phyloP scores from a whole-genome alignment of 2,888 invertebrate species.

The Patella depressa region DNA sequence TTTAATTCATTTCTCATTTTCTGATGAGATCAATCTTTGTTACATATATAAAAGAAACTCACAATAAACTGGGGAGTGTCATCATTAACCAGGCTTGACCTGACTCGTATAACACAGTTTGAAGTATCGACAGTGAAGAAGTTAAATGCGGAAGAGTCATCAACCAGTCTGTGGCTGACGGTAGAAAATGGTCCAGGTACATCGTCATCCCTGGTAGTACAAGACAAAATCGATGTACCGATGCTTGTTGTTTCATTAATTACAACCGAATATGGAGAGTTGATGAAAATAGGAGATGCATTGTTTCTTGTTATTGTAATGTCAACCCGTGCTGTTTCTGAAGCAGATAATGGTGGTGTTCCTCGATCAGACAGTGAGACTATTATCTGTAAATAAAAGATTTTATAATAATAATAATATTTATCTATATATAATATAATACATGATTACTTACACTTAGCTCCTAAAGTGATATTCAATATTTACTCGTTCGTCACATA shows the following conservation, averaged over 20 bases:
- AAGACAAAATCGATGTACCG: conserved; percentile 40
- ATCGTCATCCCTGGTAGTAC: conserved; percentile 50
- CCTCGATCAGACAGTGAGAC: conserved; percentile 53
- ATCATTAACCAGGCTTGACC: conserved; percentile 42
- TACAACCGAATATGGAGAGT: conserved; percentile 42
- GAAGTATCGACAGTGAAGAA: conserved; percentile 51
- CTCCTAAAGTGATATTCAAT: no score
- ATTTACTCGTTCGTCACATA: no score
- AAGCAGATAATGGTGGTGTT: conserved; percentile 35
- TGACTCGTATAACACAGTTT: conserved; percentile 49
- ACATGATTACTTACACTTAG: no score
- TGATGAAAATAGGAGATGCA: conserved; percentile 53
- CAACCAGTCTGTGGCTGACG: conserved; percentile 52
- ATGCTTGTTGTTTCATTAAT: conserved; percentile 42
- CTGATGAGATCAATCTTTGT: not conserved
- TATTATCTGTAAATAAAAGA: no score
- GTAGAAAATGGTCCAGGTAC: conserved; percentile 36
- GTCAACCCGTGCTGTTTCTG: conserved; percentile 41
- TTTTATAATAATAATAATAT: no score
- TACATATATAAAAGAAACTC: conserved; percentile 11
- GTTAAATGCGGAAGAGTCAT: conserved; percentile 55
- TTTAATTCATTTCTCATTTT: no score
- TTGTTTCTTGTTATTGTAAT: conserved; percentile 51
- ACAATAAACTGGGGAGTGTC: conserved; percentile 36
- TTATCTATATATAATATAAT: no score